Evolutionary conservation across 2,797 vertebrate species (phyloP).

Genomic region (Babyrousa celebensis): DNA sequence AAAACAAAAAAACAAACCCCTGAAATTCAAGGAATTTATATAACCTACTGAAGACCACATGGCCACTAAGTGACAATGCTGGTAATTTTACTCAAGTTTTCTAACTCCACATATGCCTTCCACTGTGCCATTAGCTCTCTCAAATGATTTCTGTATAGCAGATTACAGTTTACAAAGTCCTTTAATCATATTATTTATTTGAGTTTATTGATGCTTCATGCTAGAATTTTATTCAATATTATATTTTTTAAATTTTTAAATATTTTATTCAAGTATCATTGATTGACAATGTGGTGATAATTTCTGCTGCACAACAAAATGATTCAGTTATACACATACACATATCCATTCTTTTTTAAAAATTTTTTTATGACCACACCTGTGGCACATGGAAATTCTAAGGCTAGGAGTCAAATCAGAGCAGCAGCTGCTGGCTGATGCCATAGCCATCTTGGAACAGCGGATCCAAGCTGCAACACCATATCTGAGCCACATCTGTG

Average conservation of each 20-base stretch:
- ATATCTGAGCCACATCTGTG: too few species aligned
- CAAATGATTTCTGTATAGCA: neutral
- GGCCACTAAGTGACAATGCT: neutral
- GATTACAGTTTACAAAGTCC: neutral
- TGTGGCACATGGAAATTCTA: too few species aligned
- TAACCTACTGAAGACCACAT: too few species aligned
- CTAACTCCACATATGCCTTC: neutral
- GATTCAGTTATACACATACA: too few species aligned
- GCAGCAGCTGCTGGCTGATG: too few species aligned
- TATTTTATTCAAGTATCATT: neutral
- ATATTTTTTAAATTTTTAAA: neutral
- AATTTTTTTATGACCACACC: too few species aligned
- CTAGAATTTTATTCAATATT: neutral
- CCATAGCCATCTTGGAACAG: too few species aligned
- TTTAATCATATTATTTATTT: neutral
- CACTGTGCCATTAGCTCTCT: neutral
- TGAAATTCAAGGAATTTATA: neutral
- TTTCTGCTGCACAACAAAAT: too few species aligned
- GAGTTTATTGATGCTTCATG: neutral
- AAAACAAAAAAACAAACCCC: too few species aligned
- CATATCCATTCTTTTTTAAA: too few species aligned
- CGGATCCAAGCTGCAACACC: too few species aligned
- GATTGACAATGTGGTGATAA: neutral
- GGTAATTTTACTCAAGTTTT: neutral
- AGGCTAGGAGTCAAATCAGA: too few species aligned